phyloP scores from a whole-genome alignment of 2,113 vertebrate genomes.

The Pavo muticus region DNA sequence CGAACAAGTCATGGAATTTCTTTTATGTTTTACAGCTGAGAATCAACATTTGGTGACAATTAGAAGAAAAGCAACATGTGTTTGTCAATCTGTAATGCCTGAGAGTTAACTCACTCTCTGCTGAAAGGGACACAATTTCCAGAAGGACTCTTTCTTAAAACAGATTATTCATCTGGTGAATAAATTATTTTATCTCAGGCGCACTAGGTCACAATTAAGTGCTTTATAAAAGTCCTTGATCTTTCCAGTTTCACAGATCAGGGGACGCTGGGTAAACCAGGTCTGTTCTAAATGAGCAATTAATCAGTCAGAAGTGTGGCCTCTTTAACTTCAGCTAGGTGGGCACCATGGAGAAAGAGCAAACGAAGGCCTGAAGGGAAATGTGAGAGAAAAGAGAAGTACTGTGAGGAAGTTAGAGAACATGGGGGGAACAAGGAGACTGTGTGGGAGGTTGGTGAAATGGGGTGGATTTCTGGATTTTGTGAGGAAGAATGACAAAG shows the following conservation, averaged over 20 bases:
- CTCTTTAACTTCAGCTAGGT: background rate
- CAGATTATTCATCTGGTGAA: background rate
- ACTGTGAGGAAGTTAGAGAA: conserved; percentile 25
- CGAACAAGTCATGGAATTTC: background rate
- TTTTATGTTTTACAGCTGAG: conserved; percentile 20
- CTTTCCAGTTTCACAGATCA: background rate
- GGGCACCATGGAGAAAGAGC: background rate
- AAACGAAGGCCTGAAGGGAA: background rate
- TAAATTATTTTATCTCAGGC: background rate
- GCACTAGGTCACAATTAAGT: background rate
- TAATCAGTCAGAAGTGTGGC: background rate
- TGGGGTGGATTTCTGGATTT: conserved; percentile 34
- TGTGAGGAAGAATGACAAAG: conserved; percentile 7
- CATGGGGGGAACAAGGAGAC: background rate
- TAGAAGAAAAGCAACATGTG: background rate
- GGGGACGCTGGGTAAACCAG: background rate
- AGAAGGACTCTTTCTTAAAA: background rate
- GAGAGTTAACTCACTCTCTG: background rate
- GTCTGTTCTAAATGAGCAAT: background rate
- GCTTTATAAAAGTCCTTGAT: background rate
- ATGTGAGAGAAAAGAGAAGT: conserved; percentile 1
- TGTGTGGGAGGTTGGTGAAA: conserved; percentile 38
- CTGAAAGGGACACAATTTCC: background rate
- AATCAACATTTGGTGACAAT: conserved; percentile 23
- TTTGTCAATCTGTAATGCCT: background rate